These are phyloP conservation scores for Crotophaga sulcirostris DNA, from an alignment of 2,113 vertebrate genomes.

Conservation along the genomic window DNA sequence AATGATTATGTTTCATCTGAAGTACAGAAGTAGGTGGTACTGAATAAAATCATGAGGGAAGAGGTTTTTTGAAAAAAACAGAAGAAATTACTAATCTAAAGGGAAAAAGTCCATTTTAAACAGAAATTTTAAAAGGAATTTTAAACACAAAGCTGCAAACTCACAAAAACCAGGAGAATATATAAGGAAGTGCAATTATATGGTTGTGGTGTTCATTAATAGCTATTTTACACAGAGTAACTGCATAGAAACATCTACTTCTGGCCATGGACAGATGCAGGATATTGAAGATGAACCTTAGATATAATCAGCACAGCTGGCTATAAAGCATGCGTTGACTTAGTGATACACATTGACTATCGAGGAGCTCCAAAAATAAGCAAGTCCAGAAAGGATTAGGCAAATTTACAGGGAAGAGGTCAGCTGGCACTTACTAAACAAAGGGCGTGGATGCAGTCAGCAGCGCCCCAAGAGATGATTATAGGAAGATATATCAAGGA, in stretches of 20 bases:
- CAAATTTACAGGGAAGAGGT: background rate
- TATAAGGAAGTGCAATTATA: background rate
- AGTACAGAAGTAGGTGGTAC: background rate
- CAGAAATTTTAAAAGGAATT: no score
- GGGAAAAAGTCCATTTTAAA: background rate
- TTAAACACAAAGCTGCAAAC: background rate
- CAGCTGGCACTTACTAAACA: background rate
- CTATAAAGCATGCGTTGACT: background rate
- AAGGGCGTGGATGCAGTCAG: background rate
- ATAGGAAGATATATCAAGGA: background rate
- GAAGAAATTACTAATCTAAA: background rate
- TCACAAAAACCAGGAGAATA: background rate
- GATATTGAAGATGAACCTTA: background rate
- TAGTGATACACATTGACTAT: background rate
- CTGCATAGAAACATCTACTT: background rate
- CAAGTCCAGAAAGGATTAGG: background rate
- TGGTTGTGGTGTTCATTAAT: background rate
- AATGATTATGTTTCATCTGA: background rate
- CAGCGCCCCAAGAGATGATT: background rate
- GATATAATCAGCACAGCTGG: background rate
- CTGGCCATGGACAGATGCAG: rapidly evolving
- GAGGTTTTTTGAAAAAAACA: background rate
- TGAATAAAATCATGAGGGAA: background rate
- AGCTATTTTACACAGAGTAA: background rate
- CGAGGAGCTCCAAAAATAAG: background rate